Evolutionary conservation across 2,113 vertebrate genomes (phyloP).

Genomic region (Platysteira castanea): DNA sequence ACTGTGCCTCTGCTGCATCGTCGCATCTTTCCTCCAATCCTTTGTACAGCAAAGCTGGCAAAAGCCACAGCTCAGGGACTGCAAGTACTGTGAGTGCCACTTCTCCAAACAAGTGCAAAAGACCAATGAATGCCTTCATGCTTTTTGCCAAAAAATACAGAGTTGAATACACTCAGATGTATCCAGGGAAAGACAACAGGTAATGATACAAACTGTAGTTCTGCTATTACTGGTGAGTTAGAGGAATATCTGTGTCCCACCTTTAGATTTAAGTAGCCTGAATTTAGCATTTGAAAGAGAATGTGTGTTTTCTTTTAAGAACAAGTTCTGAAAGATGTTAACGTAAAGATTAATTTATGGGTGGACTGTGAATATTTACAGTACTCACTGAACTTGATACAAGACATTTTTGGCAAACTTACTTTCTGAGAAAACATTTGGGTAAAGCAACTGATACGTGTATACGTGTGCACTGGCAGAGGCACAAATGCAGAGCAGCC

Average conservation of each 20-base stretch:
- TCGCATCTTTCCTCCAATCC: conserved; percentile 78
- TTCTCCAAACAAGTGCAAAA: conserved; percentile 95
- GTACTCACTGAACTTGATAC: not conserved
- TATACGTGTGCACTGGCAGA: not conserved
- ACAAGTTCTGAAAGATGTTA: not conserved
- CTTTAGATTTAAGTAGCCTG: not conserved
- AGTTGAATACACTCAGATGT: conserved; percentile 99
- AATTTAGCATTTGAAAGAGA: not conserved
- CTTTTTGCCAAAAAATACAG: conserved; percentile 99
- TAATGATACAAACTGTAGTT: conserved; percentile 42
- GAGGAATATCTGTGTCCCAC: not conserved
- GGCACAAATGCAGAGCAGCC: not conserved
- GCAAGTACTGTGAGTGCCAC: conserved; percentile 82
- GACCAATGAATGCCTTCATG: conserved; percentile 99
- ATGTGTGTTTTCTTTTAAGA: not conserved
- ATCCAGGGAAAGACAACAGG: conserved; percentile 99
- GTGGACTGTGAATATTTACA: not conserved
- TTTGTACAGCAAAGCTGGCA: conserved; percentile 82
- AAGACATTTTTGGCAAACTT: not conserved
- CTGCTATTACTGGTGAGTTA: not conserved
- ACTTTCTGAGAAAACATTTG: not conserved
- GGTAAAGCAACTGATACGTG: not conserved
- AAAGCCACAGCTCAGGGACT: conserved; percentile 90
- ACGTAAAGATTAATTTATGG: not conserved
- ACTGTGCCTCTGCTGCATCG: conserved; percentile 74